phyloP scores from a whole-genome alignment of 2,113 vertebrate species.

The Rhinoderma darwinii region DNA sequence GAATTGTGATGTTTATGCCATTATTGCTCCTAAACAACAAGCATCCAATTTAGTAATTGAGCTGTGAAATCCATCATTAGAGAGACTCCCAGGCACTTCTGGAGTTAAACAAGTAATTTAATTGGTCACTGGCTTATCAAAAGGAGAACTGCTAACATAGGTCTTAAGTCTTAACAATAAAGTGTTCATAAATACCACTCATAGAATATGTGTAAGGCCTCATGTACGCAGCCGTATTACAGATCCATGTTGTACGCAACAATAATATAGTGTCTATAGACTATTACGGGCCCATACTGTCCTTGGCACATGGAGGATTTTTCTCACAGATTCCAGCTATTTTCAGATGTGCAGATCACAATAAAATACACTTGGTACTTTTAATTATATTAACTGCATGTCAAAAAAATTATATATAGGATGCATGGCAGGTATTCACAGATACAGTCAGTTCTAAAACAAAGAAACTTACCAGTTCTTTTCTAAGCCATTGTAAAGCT shows the following conservation, averaged over 20 bases:
- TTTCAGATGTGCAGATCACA: neutral
- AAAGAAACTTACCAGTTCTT: conserved; percentile 86
- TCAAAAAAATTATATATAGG: no score
- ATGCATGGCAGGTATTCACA: no score
- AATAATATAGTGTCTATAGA: neutral
- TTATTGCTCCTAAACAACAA: no score
- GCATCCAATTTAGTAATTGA: no score
- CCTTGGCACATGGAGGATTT: neutral
- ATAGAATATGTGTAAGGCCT: neutral
- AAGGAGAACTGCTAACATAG: no score
- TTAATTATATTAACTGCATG: neutral
- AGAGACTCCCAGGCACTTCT: no score
- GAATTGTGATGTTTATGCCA: no score
- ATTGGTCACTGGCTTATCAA: no score
- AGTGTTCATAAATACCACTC: neutral
- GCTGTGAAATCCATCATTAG: no score
- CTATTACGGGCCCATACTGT: neutral
- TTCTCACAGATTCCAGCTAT: neutral
- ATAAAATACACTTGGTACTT: neutral
- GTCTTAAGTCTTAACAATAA: neutral
- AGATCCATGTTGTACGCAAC: neutral
- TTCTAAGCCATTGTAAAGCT: conserved; percentile 87
- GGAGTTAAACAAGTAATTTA: no score
- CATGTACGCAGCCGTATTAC: neutral
- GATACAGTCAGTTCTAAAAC: neutral